Evolutionary conservation across 1,140 invertebrate species (phyloP).

Genomic region (Drosophila saltans): DNA sequence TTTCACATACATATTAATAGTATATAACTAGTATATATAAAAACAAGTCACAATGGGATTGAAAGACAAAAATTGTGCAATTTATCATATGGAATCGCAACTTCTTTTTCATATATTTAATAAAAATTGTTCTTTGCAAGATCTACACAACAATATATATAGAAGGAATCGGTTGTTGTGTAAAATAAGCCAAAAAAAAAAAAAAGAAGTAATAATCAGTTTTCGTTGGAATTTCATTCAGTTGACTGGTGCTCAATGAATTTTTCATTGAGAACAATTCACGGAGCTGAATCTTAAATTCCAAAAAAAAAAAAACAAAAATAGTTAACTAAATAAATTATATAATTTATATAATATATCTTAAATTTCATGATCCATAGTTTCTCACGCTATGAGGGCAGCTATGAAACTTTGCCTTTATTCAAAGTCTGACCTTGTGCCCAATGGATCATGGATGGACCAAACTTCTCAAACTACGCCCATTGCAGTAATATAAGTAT

Average conservation of each 20-base stretch:
- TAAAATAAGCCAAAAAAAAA: too few species aligned
- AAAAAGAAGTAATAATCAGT: too few species aligned
- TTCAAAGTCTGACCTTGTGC: conserved; percentile 38
- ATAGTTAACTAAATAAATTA: too few species aligned
- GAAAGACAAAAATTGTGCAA: neutral
- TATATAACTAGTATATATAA: conserved; percentile 2
- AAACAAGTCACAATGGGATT: conserved; percentile 34
- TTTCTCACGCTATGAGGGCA: neutral
- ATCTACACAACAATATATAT: too few species aligned
- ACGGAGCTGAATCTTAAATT: too few species aligned
- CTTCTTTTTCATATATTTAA: neutral
- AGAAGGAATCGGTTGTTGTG: too few species aligned
- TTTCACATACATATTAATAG: neutral
- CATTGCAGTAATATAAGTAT: conserved; percentile 27
- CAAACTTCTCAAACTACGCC: conserved; percentile 32
- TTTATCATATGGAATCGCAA: neutral
- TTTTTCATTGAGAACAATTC: neutral
- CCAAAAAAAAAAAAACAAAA: too few species aligned
- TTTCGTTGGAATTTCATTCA: too few species aligned
- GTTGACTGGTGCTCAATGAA: neutral
- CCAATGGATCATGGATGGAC: conserved; percentile 27
- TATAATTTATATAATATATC: too few species aligned
- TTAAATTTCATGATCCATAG: neutral
- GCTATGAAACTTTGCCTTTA: neutral
- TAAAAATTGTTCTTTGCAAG: too few species aligned